Evolutionary conservation across 2,797 vertebrate genomes (phyloP).

Genomic region (Sebastes paucispinis): DNA sequence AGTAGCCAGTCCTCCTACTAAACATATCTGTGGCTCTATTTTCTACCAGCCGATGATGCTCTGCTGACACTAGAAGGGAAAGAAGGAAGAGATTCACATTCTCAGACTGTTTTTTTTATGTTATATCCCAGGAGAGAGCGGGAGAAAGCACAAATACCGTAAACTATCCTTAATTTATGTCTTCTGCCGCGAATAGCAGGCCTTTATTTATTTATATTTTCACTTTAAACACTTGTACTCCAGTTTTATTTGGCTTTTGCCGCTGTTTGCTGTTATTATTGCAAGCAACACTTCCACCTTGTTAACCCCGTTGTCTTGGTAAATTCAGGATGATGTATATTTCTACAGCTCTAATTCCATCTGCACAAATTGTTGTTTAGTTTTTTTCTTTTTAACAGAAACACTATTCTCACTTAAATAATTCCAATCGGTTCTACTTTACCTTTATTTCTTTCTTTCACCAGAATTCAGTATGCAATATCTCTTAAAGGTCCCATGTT

Average conservation of each 20-base stretch:
- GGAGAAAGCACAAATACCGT: not conserved
- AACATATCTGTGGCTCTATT: constrained; percentile 31
- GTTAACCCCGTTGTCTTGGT: not conserved
- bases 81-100: not conserved
- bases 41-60: constrained; percentile 23
- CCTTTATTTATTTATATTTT: not conserved
- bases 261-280: not conserved
- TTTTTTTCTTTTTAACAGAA: too few species aligned
- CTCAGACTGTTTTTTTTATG: not conserved
- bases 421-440: not conserved
- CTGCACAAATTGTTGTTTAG: not conserved
- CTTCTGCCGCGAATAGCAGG: not conserved
- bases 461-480: not conserved
- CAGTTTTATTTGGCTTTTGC: not conserved
- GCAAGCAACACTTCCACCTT: not conserved
- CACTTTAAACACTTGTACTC: too few species aligned
- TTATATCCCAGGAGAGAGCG: not conserved
- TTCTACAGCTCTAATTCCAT: not conserved
- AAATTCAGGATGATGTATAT: not conserved
- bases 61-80: constrained; percentile 7
- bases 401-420: not conserved
- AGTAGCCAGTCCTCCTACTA: constrained; percentile 5
- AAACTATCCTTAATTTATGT: not conserved
- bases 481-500: too few species aligned
- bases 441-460: too few species aligned